Evolutionary conservation across 2,888 invertebrate species (phyloP).

Genomic region (Limnephilus rhombicus): DNA sequence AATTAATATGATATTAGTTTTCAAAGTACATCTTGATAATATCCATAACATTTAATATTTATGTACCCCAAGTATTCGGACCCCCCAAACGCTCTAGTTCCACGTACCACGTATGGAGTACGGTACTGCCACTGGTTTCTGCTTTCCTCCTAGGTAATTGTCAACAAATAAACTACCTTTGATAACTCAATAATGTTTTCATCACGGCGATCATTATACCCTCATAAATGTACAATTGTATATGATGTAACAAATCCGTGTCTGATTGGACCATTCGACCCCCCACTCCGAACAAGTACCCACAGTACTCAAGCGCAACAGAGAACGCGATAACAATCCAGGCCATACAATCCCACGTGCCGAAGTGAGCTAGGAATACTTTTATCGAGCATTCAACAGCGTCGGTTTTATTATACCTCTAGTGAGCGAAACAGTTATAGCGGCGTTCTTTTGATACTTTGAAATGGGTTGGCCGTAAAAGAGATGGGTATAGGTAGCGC

Average conservation of each 20-base stretch:
- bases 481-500: slow-evolving; percentile 74
- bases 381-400: slow-evolving; percentile 53
- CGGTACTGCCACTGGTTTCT: neutral
- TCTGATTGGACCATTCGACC: slow-evolving; percentile 68
- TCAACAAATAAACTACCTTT: slow-evolving; percentile 57
- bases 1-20: neutral
- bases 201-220: slow-evolving; percentile 58
- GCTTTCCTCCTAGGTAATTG: slow-evolving; percentile 47
- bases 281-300: slow-evolving; percentile 64
- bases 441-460: slow-evolving; percentile 70
- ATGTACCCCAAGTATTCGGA: slow-evolving; percentile 11
- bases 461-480: slow-evolving; percentile 68
- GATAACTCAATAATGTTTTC: slow-evolving; percentile 65
- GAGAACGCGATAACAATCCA: slow-evolving; percentile 47
- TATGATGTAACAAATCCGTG: slow-evolving; percentile 63
- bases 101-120: neutral
- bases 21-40: slow-evolving; percentile 4
- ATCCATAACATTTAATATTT: neutral
- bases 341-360: slow-evolving; percentile 7
- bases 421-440: slow-evolving; percentile 62
- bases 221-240: slow-evolving; percentile 58
- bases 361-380: slow-evolving; percentile 46
- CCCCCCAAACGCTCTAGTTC: neutral
- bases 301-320: slow-evolving; percentile 62
- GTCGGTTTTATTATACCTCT: slow-evolving; percentile 60